phyloP scores from a whole-genome alignment of 2,113 vertebrate species.

The Ancistrus triradiatus region DNA sequence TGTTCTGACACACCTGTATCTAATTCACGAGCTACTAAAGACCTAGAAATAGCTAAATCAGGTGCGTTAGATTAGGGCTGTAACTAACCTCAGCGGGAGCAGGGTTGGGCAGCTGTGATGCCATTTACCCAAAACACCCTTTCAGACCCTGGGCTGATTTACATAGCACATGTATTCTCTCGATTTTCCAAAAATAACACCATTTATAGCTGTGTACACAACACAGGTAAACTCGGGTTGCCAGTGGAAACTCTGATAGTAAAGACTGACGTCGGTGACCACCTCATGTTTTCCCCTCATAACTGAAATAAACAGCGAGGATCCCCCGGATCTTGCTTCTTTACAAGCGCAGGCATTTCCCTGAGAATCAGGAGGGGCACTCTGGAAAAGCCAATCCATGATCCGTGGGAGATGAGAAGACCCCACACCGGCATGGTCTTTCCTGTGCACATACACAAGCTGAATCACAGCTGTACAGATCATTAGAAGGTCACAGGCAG shows the following conservation, averaged over 20 bases:
- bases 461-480: constrained; percentile 44
- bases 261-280: constrained; percentile 18
- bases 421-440: constrained; percentile 50
- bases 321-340: constrained; percentile 33
- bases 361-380: constrained; percentile 36
- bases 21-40: not conserved
- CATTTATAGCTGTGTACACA: constrained; percentile 26
- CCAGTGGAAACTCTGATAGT: constrained; percentile 31
- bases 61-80: constrained; percentile 1
- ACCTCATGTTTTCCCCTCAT: constrained; percentile 15
- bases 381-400: constrained; percentile 45
- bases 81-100: not conserved
- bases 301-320: constrained; percentile 37
- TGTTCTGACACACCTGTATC: not conserved
- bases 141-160: not conserved
- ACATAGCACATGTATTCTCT: constrained; percentile 27
- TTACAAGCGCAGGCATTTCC: constrained; percentile 56
- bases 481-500: constrained; percentile 43
- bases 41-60: not conserved
- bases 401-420: constrained; percentile 40
- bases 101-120: not conserved
- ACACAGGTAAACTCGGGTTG: constrained; percentile 31
- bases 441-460: constrained; percentile 16
- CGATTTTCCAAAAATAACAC: constrained; percentile 36
- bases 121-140: not conserved